Evolutionary conservation across 1,140 invertebrate species (phyloP).

Genomic region (Ceratina australensis): DNA sequence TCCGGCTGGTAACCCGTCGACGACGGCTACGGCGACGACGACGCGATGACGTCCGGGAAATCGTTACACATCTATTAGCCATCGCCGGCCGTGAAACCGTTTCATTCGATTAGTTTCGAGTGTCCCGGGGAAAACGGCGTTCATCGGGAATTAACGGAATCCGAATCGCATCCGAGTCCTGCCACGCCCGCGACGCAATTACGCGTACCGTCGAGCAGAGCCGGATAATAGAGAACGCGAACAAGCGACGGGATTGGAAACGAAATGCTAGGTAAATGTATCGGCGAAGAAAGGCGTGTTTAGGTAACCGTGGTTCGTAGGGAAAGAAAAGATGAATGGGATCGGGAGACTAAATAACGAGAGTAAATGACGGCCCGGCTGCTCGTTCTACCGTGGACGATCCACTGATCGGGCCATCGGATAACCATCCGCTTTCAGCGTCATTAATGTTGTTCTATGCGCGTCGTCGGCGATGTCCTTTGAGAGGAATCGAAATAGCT

Average conservation of each 20-base stretch:
- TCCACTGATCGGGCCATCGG: conserved; percentile 60
- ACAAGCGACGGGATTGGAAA: conserved; percentile 56
- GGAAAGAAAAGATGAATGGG: conserved; percentile 22
- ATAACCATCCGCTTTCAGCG: conserved; percentile 72
- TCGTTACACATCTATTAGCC: not conserved
- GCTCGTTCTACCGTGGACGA: conserved; percentile 54
- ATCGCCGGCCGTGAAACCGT: not conserved
- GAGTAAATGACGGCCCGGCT: conserved; percentile 74
- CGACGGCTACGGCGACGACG: conserved; percentile 45
- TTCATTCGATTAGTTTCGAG: conserved; percentile 9
- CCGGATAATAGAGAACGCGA: conserved; percentile 56
- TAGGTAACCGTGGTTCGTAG: not conserved
- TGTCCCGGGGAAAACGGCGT: not conserved
- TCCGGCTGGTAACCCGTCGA: conserved; percentile 48
- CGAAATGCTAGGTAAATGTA: not conserved
- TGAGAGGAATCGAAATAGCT: conserved; percentile 13
- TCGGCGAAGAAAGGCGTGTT: not conserved
- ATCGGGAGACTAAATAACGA: conserved; percentile 65
- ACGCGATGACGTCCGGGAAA: not conserved
- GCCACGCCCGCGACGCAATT: conserved; percentile 54
- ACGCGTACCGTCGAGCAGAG: conserved; percentile 61
- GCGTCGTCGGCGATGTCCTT: conserved; percentile 48
- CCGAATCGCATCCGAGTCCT: not conserved
- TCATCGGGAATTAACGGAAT: no score
- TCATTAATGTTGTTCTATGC: conserved; percentile 62